These are phyloP conservation scores for Pristis pectinata DNA, from an alignment of 2,797 vertebrate genomes.

Conservation along the genomic window DNA sequence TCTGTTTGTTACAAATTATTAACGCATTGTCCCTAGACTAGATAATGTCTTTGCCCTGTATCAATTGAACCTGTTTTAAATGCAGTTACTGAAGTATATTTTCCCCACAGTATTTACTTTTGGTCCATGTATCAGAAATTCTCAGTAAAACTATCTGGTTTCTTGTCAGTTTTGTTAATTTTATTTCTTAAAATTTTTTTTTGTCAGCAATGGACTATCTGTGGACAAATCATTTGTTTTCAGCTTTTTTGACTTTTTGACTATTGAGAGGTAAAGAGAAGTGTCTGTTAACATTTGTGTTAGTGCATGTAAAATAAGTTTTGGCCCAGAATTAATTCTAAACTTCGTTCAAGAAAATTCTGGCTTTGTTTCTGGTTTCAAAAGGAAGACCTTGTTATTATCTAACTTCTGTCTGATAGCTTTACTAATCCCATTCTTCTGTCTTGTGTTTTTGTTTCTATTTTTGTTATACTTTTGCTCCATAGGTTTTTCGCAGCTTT, in stretches of 20 bases:
- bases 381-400: not conserved
- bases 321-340: not conserved
- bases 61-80: not conserved
- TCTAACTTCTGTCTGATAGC: constrained; percentile 46
- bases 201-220: not conserved
- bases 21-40: not conserved
- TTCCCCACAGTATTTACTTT: not conserved
- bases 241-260: not conserved
- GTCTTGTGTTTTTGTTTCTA: constrained; percentile 59
- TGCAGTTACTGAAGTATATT: not conserved
- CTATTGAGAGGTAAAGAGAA: not conserved
- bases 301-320: not conserved
- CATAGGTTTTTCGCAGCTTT: constrained; percentile 99
- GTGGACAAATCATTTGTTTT: not conserved
- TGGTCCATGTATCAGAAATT: not conserved
- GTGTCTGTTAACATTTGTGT: not conserved
- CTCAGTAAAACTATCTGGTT: too few species aligned
- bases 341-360: not conserved
- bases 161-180: not conserved
- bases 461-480: constrained; percentile 72
- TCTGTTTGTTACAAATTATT: not conserved
- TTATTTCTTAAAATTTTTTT: not conserved
- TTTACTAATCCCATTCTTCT: constrained; percentile 63
- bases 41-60: not conserved
- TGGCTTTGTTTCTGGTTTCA: not conserved